Evolutionary conservation across 2,888 invertebrate species (phyloP).

Genomic region (Hirtodrosophila trivittata): DNA sequence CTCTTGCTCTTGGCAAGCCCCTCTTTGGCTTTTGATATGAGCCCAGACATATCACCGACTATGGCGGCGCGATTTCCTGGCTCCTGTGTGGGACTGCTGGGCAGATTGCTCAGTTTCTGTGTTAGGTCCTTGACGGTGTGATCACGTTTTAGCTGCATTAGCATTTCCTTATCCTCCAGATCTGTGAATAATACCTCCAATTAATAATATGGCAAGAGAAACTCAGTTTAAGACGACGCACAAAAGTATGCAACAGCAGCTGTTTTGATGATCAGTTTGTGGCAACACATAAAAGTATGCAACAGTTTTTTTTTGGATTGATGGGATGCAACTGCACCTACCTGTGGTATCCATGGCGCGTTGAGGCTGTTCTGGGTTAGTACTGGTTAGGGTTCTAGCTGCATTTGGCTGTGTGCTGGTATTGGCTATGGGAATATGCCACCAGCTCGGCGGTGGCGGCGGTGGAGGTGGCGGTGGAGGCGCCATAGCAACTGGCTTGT

Average conservation of each 20-base stretch:
- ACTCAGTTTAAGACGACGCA: background rate
- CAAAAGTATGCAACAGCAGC: conserved; percentile 43
- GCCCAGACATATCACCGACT: conserved; percentile 92
- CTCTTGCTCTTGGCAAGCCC: conserved; percentile 94
- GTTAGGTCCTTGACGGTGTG: conserved; percentile 95
- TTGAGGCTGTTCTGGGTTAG: conserved; percentile 46
- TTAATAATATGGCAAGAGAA: background rate
- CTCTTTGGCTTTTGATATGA: conserved; percentile 97
- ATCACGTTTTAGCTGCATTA: conserved; percentile 90
- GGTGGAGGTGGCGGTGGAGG: conserved; percentile 64
- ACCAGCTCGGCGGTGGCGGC: conserved; percentile 78
- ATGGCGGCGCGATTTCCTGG: conserved; percentile 86
- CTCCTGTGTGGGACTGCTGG: conserved; percentile 85
- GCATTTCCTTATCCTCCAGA: conserved; percentile 86
- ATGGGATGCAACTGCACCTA: conserved; percentile 37
- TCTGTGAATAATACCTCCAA: conserved; percentile 80
- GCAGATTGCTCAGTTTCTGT: conserved; percentile 91
- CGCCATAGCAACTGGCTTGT: conserved; percentile 42
- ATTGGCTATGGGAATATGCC: conserved; percentile 54
- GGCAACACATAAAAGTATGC: conserved; percentile 56
- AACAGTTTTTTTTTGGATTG: conserved; percentile 26
- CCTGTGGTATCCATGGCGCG: conserved; percentile 51
- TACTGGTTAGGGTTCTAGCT: conserved; percentile 55
- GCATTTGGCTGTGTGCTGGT: conserved; percentile 39
- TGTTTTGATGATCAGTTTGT: conserved; percentile 14